Base-by-base conservation (phyloP, 1,140 invertebrate species). In the Arion vulgaris region DNA sequence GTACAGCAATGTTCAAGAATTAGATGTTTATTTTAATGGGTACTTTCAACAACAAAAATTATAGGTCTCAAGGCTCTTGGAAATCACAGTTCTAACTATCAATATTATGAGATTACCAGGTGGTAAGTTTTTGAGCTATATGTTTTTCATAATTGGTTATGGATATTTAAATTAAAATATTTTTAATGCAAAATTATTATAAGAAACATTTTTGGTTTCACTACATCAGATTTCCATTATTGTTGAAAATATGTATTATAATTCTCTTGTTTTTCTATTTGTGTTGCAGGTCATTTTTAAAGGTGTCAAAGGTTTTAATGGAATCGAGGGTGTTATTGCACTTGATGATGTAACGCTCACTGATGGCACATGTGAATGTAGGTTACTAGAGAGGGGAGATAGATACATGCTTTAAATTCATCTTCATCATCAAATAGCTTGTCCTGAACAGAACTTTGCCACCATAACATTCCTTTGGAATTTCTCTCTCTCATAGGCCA, bases 281-380 rank as follows among this genome's bases (percentile, higher is more conserved):
- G 28, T 53, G 28, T 77, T 79, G 11, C 45, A 81, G 79, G 45
- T 81, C 17, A 28, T 71, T n/a, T 73, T 81, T 51, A 45, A 7
- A 4, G 79, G 66, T 4, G 17, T 39, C 51, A 81, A 71, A 72
- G 69, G 66, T 36, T 13, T 51, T 0, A 51, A 23, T n/a, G 79
- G 79, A 34, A 73, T 49, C 5, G 23, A 62, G 7, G 79, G 79
- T 4, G 68, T 81, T 9, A 71, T 81, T 81, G 79, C 79, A 1
- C 38, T 81, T 72, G 79, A 81, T 81, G 79, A 81, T 36, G 53
- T 81, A 39, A 39, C 19, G 19, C 41, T 81, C 0, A 34, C 15
- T 26, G 45, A 72, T 72, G 79, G 79, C 5, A 41, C 26, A 49
- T 81, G 79, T 81, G 66, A 72, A 72, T 38, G 79, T 81, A 71